These are phyloP conservation scores for Eupithecia vulgata DNA, from an alignment of 2,888 invertebrate species.

Conservation along the genomic window DNA sequence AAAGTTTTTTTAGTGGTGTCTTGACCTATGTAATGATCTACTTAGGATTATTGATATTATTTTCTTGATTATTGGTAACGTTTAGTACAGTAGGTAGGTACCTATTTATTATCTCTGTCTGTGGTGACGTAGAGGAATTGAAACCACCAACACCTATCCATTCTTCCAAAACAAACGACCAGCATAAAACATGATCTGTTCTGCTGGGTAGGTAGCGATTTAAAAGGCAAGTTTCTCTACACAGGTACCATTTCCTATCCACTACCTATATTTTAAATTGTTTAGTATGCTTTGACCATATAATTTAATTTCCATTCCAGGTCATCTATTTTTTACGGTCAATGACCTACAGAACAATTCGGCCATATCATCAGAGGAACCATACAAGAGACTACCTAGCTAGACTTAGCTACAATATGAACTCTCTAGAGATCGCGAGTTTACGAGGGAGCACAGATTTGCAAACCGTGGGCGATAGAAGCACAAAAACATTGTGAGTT, in stretches of 20 bases:
- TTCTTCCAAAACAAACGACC: neutral
- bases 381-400: neutral
- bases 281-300: neutral
- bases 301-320: neutral
- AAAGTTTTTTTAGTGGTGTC: no score
- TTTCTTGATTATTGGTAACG: no score
- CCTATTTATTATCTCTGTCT: no score
- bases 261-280: neutral
- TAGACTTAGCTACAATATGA: no score
- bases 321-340: neutral
- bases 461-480: neutral
- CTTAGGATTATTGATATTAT: no score
- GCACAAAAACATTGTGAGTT: neutral
- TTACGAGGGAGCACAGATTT: neutral
- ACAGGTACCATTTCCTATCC: neutral
- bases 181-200: neutral
- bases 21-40: no score
- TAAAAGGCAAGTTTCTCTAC: neutral
- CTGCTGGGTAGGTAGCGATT: neutral
- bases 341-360: neutral
- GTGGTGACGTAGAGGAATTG: neutral
- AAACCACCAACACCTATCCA: neutral
- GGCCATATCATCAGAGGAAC: neutral
- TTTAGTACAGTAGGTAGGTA: no score
- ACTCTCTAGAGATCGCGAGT: neutral